These are phyloP conservation scores for Carterocephalus palaemon DNA, from an alignment of 2,888 invertebrate species.

Conservation along the genomic window DNA sequence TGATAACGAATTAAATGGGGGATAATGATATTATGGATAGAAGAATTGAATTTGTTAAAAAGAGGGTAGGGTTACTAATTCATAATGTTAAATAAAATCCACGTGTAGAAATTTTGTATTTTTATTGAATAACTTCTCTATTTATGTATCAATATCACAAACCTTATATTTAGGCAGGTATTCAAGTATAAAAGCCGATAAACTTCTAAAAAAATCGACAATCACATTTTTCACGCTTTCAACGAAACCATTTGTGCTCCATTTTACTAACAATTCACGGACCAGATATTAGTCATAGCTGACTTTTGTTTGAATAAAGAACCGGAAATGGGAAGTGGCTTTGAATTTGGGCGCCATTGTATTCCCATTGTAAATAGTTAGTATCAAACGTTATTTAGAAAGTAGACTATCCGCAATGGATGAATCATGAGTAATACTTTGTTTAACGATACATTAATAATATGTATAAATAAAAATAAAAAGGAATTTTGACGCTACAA, in stretches of 20 bases:
- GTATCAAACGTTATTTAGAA: slow-evolving; percentile 34
- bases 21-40: too few relatives aligned
- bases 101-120: slow-evolving; percentile 65
- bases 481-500: slow-evolving; percentile 4
- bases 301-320: slow-evolving; percentile 40
- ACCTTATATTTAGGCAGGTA: slow-evolving; percentile 63
- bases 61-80: too few relatives aligned
- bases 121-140: slow-evolving; percentile 74
- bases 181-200: slow-evolving; percentile 69
- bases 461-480: slow-evolving; percentile 15
- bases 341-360: slow-evolving; percentile 38
- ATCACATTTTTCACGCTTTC: slow-evolving; percentile 11
- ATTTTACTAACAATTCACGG: slow-evolving; percentile 34
- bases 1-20: too few relatives aligned
- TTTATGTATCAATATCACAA: slow-evolving; percentile 69
- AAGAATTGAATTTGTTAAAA: too few relatives aligned
- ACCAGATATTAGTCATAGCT: slow-evolving; percentile 34
- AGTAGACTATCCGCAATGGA: slow-evolving; percentile 27
- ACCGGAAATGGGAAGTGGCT: slow-evolving; percentile 59
- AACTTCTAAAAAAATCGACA: slow-evolving; percentile 61
- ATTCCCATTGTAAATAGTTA: slow-evolving; percentile 29
- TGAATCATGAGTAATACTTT: slow-evolving; percentile 21
- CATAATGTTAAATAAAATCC: slow-evolving; percentile 36
- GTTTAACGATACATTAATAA: slow-evolving; percentile 5
- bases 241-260: slow-evolving; percentile 18